Evolutionary conservation across 2,113 vertebrate species (phyloP), one percentile per base, ranked within the genome.

Genomic region (Hucho hucho): DNA sequence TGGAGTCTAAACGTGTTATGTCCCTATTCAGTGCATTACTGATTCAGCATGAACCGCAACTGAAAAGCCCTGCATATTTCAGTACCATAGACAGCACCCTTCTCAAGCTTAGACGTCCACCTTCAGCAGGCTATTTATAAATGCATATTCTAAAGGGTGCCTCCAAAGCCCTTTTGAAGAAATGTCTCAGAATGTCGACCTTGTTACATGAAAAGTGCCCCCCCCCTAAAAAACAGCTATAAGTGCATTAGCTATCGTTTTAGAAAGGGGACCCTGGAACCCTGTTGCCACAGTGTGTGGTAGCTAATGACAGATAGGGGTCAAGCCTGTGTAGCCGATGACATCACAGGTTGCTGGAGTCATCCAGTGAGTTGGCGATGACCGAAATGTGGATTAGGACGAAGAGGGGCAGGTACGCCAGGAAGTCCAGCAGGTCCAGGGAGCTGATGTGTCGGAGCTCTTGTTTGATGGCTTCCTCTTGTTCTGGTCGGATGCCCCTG

Each of bases 81-180:
- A 97, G 95, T 89, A 97, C 96, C 96, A 94, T 77, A 96, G 96
- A 97, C 95, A 97, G 96, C 93, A 92, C 74, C 1, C 69, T 37
- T 32, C 25, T 29, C 53, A 14, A 25, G 24, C 64, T 28, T 12
- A 26, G 25, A 65, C 11, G 13, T 29, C 64, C 64, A 65, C 22
- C 63, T 22, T 64, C 63, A 24, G 12, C 3, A 22, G n/a, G 7
- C 6, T 16, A 22, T 61, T 61, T n/a, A n/a, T 61, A 24, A n/a
- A 61, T 61, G n/a, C 18, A 61, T 11, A 61, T 24, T 61, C 58
- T n/a, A 22, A 61, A 61, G 1, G 58, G n/a, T 61, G 7, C 24
- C 20, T 61, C 58, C 49, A 53, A 53, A 53, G 49, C 16, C 47
- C 12, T 3, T 49, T 49, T 49, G 14, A 49, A 13, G 14, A 49